A percentile compares a stretch with the other conserved stretches of the same genome.
phyloP scores from a whole-genome alignment of 2,797 vertebrate genomes.

The Cephalopachus bancanus region DNA sequence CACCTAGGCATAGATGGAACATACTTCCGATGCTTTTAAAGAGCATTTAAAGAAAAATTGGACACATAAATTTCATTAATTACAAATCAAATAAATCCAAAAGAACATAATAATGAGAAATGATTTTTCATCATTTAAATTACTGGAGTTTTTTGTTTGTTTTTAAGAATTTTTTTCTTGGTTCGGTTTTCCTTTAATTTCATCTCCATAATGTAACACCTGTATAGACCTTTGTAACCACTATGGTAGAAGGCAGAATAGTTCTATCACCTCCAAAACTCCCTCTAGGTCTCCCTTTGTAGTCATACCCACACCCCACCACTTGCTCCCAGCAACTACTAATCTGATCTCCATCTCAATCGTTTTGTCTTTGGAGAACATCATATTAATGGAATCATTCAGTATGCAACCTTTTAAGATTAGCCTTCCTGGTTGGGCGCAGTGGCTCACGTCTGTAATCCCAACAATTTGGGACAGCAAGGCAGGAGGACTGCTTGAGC shows the following conservation, averaged over 20 bases:
- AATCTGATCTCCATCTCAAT: background rate
- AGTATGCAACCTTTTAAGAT: background rate
- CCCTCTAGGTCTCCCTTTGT: background rate
- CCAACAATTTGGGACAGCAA: too few species aligned
- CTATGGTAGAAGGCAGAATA: background rate
- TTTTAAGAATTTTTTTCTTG: background rate
- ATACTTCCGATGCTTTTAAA: background rate
- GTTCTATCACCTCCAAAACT: background rate
- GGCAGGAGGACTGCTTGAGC: too few species aligned
- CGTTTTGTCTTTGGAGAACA: background rate
- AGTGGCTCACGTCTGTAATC: too few species aligned
- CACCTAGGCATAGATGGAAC: too few species aligned
- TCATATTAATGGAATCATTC: background rate
- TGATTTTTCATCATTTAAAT: background rate
- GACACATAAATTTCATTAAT: background rate
- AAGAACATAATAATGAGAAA: background rate
- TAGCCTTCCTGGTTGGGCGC: too few species aligned
- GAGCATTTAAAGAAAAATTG: background rate
- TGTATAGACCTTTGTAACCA: background rate
- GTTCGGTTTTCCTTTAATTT: background rate
- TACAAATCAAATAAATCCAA: background rate
- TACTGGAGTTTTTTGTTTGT: background rate
- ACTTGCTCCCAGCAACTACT: background rate
- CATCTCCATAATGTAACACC: background rate
- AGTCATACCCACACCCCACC: rapidly evolving